phyloP scores from a whole-genome alignment of 2,888 invertebrate species.

The Coremacera marginata region DNA sequence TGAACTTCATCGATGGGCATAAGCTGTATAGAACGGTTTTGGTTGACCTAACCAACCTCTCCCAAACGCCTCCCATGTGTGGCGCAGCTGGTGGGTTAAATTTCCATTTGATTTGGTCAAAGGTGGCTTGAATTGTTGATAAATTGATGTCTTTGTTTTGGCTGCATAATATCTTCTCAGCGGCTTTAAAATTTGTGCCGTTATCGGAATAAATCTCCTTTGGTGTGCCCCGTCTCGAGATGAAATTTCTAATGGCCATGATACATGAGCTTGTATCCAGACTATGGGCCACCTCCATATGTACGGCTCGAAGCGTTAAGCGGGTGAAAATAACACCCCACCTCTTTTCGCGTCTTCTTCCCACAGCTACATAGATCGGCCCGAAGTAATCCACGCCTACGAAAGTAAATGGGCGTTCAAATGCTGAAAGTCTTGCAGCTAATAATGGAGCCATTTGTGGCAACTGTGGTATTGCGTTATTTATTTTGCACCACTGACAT shows the following conservation, averaged over 20 bases:
- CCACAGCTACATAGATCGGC: slow-evolving; percentile 41
- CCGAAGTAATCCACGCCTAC: slow-evolving; percentile 48
- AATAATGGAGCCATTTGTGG: slow-evolving; percentile 30
- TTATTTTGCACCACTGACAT: slow-evolving; percentile 37
- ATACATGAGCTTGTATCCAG: slow-evolving; percentile 39
- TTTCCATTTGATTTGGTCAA: not conserved
- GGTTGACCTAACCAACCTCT: slow-evolving; percentile 28
- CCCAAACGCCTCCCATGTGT: not conserved
- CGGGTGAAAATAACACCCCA: slow-evolving; percentile 48
- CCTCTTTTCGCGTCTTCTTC: slow-evolving; percentile 45
- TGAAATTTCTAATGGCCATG: slow-evolving; percentile 43
- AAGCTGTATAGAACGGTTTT: slow-evolving; percentile 35
- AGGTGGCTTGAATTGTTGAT: not conserved
- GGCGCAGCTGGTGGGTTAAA: slow-evolving; percentile 9
- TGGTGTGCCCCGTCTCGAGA: slow-evolving; percentile 30
- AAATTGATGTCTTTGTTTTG: not conserved
- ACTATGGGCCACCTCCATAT: slow-evolving; percentile 44
- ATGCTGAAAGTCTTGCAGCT: slow-evolving; percentile 39
- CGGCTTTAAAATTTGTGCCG: slow-evolving; percentile 34
- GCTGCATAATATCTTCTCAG: not conserved
- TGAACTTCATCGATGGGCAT: slow-evolving; percentile 38
- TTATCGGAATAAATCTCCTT: slow-evolving; percentile 23
- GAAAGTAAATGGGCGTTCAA: slow-evolving; percentile 42
- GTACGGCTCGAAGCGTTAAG: slow-evolving; percentile 39
- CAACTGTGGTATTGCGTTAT: not conserved